A percentile compares a stretch with the other conserved stretches of the same genome.
phyloP scores from a whole-genome alignment of 2,888 invertebrate species.

The Dryococelus australis region DNA sequence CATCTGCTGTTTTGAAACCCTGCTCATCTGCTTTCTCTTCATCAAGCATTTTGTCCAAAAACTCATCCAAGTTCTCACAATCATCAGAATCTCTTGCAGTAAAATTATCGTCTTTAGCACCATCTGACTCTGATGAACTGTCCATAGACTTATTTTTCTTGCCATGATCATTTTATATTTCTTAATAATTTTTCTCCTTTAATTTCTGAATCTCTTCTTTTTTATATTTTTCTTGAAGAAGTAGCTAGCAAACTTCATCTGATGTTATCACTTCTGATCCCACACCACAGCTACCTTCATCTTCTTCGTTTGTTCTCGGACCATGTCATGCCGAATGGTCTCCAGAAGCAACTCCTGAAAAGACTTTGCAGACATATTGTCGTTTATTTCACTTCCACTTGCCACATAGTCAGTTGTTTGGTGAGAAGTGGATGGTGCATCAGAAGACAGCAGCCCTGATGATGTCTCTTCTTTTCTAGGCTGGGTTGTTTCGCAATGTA shows the following conservation, averaged over 20 bases:
- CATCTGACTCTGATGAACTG: background rate
- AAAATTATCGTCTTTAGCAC: background rate
- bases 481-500: background rate
- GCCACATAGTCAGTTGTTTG: background rate
- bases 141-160: background rate
- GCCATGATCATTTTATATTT: background rate
- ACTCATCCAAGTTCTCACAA: background rate
- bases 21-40: background rate
- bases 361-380: background rate
- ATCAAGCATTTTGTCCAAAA: background rate
- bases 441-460: background rate
- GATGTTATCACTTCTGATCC: background rate
- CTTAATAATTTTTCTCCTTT: background rate
- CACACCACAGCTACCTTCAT: background rate
- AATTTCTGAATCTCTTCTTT: background rate
- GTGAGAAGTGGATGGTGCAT: background rate
- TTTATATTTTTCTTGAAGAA: background rate
- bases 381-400: background rate
- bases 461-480: background rate
- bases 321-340: background rate
- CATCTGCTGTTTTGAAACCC: background rate
- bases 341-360: constrained; percentile 1
- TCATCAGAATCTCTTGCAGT: background rate
- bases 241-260: background rate
- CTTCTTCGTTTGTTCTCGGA: background rate